Base-by-base conservation (phyloP, 1,140 invertebrate species). In the Saccostrea echinata region DNA sequence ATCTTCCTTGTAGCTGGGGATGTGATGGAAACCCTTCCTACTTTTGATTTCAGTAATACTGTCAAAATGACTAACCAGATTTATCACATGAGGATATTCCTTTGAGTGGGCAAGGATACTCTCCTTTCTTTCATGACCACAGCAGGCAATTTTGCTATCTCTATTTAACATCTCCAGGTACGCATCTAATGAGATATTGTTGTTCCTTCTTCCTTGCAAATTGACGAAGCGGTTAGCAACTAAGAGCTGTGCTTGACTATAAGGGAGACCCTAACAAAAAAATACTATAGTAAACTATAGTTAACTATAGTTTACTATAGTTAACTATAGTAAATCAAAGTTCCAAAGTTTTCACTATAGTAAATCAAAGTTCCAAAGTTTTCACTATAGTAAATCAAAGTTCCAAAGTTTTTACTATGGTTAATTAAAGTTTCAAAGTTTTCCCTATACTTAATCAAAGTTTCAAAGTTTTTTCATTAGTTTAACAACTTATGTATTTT, bases 101-200 rank as follows among this genome's bases (percentile, higher is more conserved):
- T 30, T 89, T 16, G 88, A 89, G 81, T 89, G 88, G 8, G 52
- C n/a, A 76, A 89, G 83, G 33, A 87, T 89, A 57, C 61, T 84
- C 8, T 87, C 64, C n/a, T 86, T 76, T 43, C 64, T 86, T 24
- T 89, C 52, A 43, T 84, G 55, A 8, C 81, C 85, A 12, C 81
- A 35, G 53, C 88, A 89, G 18, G 85, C 76, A 18, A 84, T 24
- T 61, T 89, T 89, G 85, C 85, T 82, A 27, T 86, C 88, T 52
- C 81, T 86, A n/a, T 89, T 89, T 33, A 89, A 27, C 61, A 89
- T 84, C 18, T 89, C 88, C 16, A 88, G 2, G 68, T 86, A 89
- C 82, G 86, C 88, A 86, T 89, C 85, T 27, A 84, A 51, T 21
- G 81, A 55, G 51, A 86, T 68, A 24, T 89, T 87, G 55, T 80